phyloP scores from a whole-genome alignment of 35 echinoderm and acorn worm species.

The Apostichopus parvimensis region DNA sequence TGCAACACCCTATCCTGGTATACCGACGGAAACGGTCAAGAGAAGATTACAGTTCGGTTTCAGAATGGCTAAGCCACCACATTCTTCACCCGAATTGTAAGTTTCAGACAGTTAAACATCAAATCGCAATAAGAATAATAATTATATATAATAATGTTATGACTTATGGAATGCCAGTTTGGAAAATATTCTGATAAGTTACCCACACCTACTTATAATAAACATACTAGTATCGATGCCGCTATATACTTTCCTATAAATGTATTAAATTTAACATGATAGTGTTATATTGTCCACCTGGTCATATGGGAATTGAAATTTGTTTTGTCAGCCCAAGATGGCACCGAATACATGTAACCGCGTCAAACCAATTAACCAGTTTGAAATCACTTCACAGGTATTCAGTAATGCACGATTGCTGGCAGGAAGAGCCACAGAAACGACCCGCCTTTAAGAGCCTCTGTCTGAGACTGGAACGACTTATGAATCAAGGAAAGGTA shows the following conservation, averaged over 20 bases:
- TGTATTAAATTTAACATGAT: too few relatives aligned
- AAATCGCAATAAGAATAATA: too few relatives aligned
- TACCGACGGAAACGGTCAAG: slow-evolving; percentile 68
- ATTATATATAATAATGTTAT: too few relatives aligned
- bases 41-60: slow-evolving; percentile 64
- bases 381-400: slow-evolving; percentile 42
- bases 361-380: neutral
- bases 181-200: too few relatives aligned
- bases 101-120: neutral
- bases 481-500: slow-evolving; percentile 55
- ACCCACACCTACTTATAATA: too few relatives aligned
- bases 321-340: too few relatives aligned
- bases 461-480: slow-evolving; percentile 52
- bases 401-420: slow-evolving; percentile 78
- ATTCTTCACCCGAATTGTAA: slow-evolving; percentile 83
- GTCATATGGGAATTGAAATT: too few relatives aligned
- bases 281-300: too few relatives aligned
- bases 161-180: too few relatives aligned
- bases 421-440: slow-evolving; percentile 68
- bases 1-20: slow-evolving; percentile 79
- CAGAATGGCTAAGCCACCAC: slow-evolving; percentile 71
- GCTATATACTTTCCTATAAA: too few relatives aligned
- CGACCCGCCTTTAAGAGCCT: slow-evolving; percentile 72
- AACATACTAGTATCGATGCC: too few relatives aligned
- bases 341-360: too few relatives aligned